Evolutionary conservation across 2,113 vertebrate species (phyloP), one percentile per base, ranked within the genome.

Genomic region (Equus quagga): DNA sequence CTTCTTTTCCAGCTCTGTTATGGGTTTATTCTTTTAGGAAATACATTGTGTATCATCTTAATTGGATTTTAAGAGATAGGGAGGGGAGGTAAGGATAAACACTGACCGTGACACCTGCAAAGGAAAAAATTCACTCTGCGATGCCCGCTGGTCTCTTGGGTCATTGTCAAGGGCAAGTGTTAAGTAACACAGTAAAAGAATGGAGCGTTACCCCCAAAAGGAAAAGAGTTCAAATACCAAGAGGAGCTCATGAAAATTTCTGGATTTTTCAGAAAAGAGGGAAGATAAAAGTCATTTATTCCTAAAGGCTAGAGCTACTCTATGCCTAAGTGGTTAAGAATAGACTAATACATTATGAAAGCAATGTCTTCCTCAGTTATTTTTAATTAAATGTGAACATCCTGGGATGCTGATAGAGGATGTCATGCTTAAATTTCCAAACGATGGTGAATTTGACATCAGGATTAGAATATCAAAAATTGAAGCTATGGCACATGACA

Each of bases 311-410:
- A 91, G 54, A 58, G 36, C 31, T 70, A 23, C 9, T 82, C 3
- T 51, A 46, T 75, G 82, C 58, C 54, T 67, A 62, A 51, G 17
- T 33, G 76, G 70, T 78, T 88, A 60, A 80, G 46, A 80, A 49
- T 17, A 41, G 64, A 91, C 33, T 80, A 80, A 92, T 56, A 81
- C 33, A 62, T 80, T 94, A 84, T 91, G 92, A 94, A 88, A 88
- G 76, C 88, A 80, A 46, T 65, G 33, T 60, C 76, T 95, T 91
- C 58, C 64, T 31, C 70, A 33, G 75, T 84, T 78, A 49, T 64
- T 94, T 94, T 94, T 89, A 94, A 92, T 87, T 76, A 97, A 96
- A 76, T 91, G 49, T 58, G 41, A 67, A 80, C 33, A 69, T 49
- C 70, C 51, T 23, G 72, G n/a, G 64, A 54, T 88, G 24, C 83